A percentile compares a stretch with the other conserved stretches of the same genome.
These are phyloP conservation scores for Cheilosia variabilis DNA, from an alignment of 2,888 invertebrate species.

Conservation along the genomic window DNA sequence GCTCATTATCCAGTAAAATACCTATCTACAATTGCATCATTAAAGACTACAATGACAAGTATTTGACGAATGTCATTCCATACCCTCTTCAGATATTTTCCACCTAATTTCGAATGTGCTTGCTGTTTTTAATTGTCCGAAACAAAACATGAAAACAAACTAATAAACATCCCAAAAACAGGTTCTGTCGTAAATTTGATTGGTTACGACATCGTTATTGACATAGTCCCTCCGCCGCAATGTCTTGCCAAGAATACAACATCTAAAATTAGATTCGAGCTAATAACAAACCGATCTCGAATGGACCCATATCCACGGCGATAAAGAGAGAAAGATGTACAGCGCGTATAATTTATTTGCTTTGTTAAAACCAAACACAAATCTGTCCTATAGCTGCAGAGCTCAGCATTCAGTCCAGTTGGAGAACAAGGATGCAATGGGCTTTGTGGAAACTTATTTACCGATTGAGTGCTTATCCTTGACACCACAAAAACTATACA, in stretches of 20 bases:
- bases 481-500: neutral
- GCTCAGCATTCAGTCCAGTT: neutral
- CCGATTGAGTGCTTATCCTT: slow-evolving; percentile 33
- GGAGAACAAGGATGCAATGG: neutral
- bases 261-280: slow-evolving; percentile 30
- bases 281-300: slow-evolving; percentile 16
- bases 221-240: neutral
- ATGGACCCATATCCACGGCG: slow-evolving; percentile 16
- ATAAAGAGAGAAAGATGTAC: neutral
- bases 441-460: slow-evolving; percentile 8
- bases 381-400: neutral
- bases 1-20: no score
- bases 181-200: neutral
- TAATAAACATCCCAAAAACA: slow-evolving; percentile 19
- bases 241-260: slow-evolving; percentile 11
- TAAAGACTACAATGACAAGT: no score
- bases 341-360: neutral
- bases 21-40: no score
- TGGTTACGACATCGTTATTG: slow-evolving; percentile 18
- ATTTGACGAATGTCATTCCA: no score
- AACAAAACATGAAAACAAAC: no score
- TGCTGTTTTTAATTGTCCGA: no score
- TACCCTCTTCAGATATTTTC: no score
- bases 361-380: neutral
- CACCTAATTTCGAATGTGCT: no score